Evolutionary conservation across 2,888 invertebrate genomes (phyloP).

Genomic region (Dugesia japonica): DNA sequence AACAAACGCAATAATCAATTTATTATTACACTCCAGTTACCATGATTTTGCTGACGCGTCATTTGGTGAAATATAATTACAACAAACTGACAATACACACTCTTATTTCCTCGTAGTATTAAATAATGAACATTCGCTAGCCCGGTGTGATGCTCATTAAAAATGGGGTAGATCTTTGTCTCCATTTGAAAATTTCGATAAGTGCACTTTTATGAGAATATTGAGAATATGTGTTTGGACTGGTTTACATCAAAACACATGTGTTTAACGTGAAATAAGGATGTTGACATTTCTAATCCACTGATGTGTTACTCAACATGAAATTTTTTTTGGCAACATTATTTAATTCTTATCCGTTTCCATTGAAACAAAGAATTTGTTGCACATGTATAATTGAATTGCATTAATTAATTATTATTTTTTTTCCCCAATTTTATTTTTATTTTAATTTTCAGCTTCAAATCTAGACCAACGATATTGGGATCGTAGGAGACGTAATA

Average conservation of each 20-base stretch:
- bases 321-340: too few species aligned
- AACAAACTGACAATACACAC: too few species aligned
- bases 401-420: not conserved
- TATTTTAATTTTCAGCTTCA: not conserved
- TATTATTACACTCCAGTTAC: not conserved
- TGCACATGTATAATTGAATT: not conserved
- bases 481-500: slow-evolving; percentile 49
- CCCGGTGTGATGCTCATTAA: not conserved
- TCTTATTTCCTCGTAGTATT: too few species aligned
- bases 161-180: not conserved
- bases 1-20: not conserved
- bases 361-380: too few species aligned
- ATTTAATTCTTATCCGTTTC: too few species aligned
- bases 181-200: not conserved
- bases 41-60: not conserved
- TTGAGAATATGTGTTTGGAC: slow-evolving; percentile 14
- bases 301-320: not conserved
- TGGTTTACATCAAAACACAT: not conserved
- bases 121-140: not conserved
- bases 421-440: not conserved
- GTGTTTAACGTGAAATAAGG: not conserved
- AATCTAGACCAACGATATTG: slow-evolving; percentile 15
- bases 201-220: not conserved
- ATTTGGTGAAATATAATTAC: not conserved
- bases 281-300: slow-evolving; percentile 14